Conservation (phyloP, 2,888 invertebrate genomes). For the Dolomedes plantarius region DNA sequence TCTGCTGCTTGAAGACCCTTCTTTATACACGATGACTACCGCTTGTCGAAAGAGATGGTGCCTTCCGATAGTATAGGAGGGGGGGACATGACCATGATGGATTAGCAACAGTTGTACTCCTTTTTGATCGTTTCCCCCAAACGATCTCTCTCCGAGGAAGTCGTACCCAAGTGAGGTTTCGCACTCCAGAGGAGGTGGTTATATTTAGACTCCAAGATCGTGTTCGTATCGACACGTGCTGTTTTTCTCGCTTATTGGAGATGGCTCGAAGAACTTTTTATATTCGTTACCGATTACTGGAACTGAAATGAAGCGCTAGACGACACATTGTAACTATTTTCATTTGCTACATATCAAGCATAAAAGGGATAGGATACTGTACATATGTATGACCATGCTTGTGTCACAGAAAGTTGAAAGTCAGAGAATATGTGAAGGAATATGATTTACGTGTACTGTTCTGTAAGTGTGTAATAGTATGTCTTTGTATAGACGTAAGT, state of each 20-base stretch:
- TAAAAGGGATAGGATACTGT: too few relatives aligned
- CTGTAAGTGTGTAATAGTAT: too few relatives aligned
- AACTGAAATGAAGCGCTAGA: too few relatives aligned
- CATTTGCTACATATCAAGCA: too few relatives aligned
- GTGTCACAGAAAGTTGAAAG: too few relatives aligned
- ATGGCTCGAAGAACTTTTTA: neutral
- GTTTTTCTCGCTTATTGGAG: constrained; percentile 29
- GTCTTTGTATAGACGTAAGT: too few relatives aligned
- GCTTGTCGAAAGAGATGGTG: constrained; percentile 65
- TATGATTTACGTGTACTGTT: too few relatives aligned
- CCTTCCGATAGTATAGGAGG: constrained; percentile 49
- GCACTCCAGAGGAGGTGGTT: constrained; percentile 52
- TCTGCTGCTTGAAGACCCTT: constrained; percentile 4
- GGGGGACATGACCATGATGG: constrained; percentile 56
- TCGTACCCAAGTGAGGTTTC: constrained; percentile 10
- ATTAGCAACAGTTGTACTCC: constrained; percentile 71
- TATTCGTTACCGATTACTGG: too few relatives aligned
- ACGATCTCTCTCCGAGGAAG: constrained; percentile 52
- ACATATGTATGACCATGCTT: too few relatives aligned
- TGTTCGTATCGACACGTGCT: constrained; percentile 37
- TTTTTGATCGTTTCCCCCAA: constrained; percentile 60
- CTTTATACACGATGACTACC: constrained; percentile 43
- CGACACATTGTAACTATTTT: too few relatives aligned
- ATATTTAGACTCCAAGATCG: constrained; percentile 44
- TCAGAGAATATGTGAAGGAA: too few relatives aligned